A percentile compares a stretch with the other conserved stretches of the same genome.
phyloP scores from a whole-genome alignment of 1,140 invertebrate genomes.

The Lamellibrachia luymesi region DNA sequence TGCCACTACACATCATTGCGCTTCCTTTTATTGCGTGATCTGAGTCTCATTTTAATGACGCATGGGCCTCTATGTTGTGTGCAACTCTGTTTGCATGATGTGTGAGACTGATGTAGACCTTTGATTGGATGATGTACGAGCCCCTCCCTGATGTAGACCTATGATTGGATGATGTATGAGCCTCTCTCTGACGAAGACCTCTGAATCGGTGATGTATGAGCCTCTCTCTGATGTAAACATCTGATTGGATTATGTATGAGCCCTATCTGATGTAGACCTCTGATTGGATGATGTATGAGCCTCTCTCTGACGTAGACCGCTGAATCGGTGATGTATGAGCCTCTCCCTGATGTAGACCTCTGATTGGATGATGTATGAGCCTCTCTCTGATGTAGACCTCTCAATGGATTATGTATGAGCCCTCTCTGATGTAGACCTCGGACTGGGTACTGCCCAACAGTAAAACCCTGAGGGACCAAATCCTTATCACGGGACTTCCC shows the following conservation, averaged over 20 bases:
- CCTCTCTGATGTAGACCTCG: conserved; percentile 41
- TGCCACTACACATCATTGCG: too few species aligned
- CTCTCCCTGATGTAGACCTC: background rate
- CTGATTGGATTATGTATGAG: background rate
- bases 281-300: background rate
- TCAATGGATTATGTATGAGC: too few species aligned
- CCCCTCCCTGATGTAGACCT: background rate
- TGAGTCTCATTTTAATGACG: too few species aligned
- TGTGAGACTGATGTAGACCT: background rate
- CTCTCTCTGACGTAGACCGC: background rate
- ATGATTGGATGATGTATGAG: too few species aligned
- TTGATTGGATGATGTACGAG: background rate
- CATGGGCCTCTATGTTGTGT: background rate
- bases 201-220: background rate
- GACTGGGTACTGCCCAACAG: conserved; percentile 48
- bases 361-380: background rate
- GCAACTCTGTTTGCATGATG: background rate
- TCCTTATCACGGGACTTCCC: conserved; percentile 53
- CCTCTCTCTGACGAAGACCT: background rate
- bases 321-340: background rate
- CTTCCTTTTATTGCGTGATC: too few species aligned
- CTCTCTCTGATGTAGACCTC: background rate
- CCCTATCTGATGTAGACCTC: background rate
- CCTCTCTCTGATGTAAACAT: conserved; percentile 30
- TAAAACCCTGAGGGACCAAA: conserved; percentile 39